phyloP scores from a whole-genome alignment of 1,140 invertebrate genomes.

The Formica exsecta region DNA sequence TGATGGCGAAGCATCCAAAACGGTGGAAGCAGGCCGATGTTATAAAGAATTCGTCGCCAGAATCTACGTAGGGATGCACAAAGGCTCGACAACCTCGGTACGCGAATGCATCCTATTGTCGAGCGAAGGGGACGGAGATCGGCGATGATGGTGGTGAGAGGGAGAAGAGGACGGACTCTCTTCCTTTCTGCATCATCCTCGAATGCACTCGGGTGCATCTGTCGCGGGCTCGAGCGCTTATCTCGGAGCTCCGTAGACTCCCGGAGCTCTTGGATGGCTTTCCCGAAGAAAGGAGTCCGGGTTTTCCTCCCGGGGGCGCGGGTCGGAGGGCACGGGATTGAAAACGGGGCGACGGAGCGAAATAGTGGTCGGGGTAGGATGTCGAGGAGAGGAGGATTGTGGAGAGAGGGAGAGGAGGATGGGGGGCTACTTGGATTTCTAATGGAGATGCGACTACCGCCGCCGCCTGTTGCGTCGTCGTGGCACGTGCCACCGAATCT shows the following conservation, averaged over 20 bases:
- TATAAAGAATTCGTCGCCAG: conserved; percentile 40
- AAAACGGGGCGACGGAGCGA: conserved; percentile 36
- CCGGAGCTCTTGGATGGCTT: conserved; percentile 48
- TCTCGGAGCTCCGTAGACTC: conserved; percentile 41
- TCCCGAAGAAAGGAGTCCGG: conserved; percentile 43
- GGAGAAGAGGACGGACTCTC: too few species aligned
- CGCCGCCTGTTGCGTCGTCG: conserved; percentile 81
- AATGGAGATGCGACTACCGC: conserved; percentile 76
- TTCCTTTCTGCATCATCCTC: conserved; percentile 10
- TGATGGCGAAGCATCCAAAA: neutral
- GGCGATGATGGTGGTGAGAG: neutral
- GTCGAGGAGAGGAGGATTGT: conserved; percentile 26
- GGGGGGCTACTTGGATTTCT: conserved; percentile 78
- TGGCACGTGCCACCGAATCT: conserved; percentile 57
- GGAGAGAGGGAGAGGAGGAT: conserved; percentile 16
- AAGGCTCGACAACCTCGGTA: conserved; percentile 32
- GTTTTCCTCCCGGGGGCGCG: conserved; percentile 16
- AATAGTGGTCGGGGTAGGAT: neutral
- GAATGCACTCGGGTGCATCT: conserved; percentile 49
- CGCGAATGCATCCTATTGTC: conserved; percentile 34
- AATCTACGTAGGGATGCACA: conserved; percentile 41
- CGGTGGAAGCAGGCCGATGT: neutral
- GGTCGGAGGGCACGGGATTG: conserved; percentile 35
- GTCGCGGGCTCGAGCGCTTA: conserved; percentile 49
- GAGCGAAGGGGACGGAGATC: neutral